Conservation (phyloP, 2,113 vertebrate genomes). For the Orthochromis malagaraziensis region DNA sequence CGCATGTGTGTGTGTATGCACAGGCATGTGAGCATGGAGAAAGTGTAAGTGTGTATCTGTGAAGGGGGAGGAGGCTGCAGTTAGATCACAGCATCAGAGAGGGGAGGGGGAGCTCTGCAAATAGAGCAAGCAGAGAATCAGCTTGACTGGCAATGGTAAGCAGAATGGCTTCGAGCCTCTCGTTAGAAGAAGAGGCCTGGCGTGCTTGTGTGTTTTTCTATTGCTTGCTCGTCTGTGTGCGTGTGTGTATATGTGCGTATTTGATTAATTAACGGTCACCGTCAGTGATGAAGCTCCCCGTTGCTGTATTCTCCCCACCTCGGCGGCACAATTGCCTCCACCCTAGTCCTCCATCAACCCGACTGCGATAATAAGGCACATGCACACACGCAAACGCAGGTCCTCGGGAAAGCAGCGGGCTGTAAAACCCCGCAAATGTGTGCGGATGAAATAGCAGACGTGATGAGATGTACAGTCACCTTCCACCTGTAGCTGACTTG, state of each 20-base stretch:
- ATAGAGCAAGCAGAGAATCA: constrained; percentile 47
- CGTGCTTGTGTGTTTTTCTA: background rate
- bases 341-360: constrained; percentile 24
- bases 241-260: constrained; percentile 6
- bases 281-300: constrained; percentile 29
- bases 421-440: background rate
- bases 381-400: background rate
- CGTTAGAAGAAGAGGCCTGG: background rate
- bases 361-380: constrained; percentile 27
- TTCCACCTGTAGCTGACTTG: constrained; percentile 31
- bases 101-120: constrained; percentile 60
- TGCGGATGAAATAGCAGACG: background rate
- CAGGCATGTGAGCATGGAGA: constrained; percentile 22
- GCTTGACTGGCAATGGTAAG: constrained; percentile 29
- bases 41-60: constrained; percentile 22
- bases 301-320: constrained; percentile 49
- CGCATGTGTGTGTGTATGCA: background rate
- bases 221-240: constrained; percentile 11
- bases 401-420: background rate
- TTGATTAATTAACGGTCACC: constrained; percentile 54
- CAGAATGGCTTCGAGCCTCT: constrained; percentile 44
- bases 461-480: background rate
- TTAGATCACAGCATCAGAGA: constrained; percentile 64
- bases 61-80: constrained; percentile 54
- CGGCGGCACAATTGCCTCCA: constrained; percentile 21